Percentiles rank a stretch among this genome's conserved stretches.
phyloP scores from a whole-genome alignment of 2,113 vertebrate genomes.

The Anthoscopus minutus region DNA sequence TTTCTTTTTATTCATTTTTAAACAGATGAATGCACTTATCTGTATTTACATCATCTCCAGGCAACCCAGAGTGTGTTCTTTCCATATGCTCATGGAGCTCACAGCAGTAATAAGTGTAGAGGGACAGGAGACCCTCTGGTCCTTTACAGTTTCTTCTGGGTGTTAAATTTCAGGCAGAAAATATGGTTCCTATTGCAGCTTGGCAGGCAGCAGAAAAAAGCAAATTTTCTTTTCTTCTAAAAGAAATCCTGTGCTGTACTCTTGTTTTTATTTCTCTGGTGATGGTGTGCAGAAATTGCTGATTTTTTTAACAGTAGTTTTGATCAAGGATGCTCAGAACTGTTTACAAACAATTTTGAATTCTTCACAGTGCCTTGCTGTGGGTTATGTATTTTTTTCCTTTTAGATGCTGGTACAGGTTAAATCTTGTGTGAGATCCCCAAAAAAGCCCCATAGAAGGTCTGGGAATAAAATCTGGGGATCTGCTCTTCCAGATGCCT shows the following conservation, averaged over 20 bases:
- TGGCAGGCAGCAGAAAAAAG: neutral
- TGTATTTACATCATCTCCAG: neutral
- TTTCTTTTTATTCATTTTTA: neutral
- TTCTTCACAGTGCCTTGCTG: neutral
- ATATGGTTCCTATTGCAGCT: conserved; percentile 51
- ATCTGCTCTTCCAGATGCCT: neutral
- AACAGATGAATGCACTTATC: neutral
- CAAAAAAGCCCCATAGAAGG: neutral
- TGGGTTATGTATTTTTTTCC: neutral
- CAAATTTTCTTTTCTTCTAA: neutral
- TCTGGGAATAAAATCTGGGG: neutral
- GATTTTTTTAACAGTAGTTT: neutral
- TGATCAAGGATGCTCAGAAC: neutral
- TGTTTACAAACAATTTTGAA: neutral
- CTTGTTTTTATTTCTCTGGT: neutral
- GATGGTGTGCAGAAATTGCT: neutral
- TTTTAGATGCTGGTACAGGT: neutral
- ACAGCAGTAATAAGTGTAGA: neutral
- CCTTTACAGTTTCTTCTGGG: conserved; percentile 22
- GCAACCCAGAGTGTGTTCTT: neutral
- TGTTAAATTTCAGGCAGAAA: conserved; percentile 53
- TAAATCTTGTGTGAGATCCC: neutral
- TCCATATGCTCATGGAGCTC: neutral
- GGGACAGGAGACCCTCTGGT: conserved; percentile 42
- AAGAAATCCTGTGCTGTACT: neutral